These are phyloP conservation scores for Macrochelys suwanniensis DNA, from an alignment of 2,797 vertebrate species.

Conservation along the genomic window DNA sequence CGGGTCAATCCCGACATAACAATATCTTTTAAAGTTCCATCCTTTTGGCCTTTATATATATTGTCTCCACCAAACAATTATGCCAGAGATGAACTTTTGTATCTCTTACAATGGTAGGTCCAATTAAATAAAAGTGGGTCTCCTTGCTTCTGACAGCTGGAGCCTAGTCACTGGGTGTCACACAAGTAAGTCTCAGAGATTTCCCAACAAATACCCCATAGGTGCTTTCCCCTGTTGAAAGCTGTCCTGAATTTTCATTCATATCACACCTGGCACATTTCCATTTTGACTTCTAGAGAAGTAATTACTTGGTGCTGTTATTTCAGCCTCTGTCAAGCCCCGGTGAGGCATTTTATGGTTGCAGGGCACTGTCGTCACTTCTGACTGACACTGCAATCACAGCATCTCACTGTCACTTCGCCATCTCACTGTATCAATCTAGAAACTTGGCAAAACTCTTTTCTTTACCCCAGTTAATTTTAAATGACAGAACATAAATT, in stretches of 20 bases:
- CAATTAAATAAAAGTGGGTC: neutral
- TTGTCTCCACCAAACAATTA: neutral
- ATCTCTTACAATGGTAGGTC: neutral
- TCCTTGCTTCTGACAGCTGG: too few species aligned
- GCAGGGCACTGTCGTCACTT: neutral
- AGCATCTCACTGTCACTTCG: neutral
- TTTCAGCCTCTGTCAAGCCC: neutral
- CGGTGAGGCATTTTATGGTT: slow-evolving; percentile 8
- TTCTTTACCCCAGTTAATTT: slow-evolving; percentile 43
- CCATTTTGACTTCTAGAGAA: neutral
- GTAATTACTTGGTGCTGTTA: neutral
- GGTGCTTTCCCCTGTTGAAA: neutral
- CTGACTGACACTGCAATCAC: neutral
- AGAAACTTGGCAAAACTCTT: slow-evolving; percentile 35
- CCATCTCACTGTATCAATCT: slow-evolving; percentile 8
- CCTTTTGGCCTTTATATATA: neutral
- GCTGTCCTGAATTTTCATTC: neutral
- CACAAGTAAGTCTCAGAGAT: neutral
- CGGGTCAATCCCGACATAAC: neutral
- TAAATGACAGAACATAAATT: slow-evolving; percentile 32
- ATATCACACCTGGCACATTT: neutral
- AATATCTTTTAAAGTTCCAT: neutral
- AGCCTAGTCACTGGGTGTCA: neutral
- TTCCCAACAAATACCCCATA: neutral
- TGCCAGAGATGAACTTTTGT: neutral